Percentiles rank a stretch among this genome's conserved stretches.
These are phyloP conservation scores for Nilaparvata lugens DNA, from an alignment of 1,140 invertebrate species.

Conservation along the genomic window DNA sequence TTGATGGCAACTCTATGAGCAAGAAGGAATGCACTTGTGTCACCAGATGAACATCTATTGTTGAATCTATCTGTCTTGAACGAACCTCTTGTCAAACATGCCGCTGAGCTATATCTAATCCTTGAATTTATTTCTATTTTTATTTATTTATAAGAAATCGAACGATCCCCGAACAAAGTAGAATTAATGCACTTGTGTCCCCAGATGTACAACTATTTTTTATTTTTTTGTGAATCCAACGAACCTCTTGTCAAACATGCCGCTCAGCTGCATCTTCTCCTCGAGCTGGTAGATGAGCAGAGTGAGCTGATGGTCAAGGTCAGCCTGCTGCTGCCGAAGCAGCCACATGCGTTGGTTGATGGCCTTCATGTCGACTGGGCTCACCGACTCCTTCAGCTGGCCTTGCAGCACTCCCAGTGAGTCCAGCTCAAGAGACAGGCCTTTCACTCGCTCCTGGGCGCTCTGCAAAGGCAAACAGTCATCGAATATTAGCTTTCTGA, in stretches of 20 bases:
- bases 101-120: too few species aligned
- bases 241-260: slow-evolving; percentile 56
- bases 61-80: too few species aligned
- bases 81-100: too few species aligned
- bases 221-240: slow-evolving; percentile 10
- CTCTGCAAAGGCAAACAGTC: slow-evolving; percentile 1
- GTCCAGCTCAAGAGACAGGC: slow-evolving; percentile 29
- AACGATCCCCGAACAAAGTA: too few species aligned
- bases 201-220: too few species aligned
- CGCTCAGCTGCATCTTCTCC: slow-evolving; percentile 60
- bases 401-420: slow-evolving; percentile 60
- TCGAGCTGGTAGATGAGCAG: slow-evolving; percentile 62
- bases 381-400: slow-evolving; percentile 73
- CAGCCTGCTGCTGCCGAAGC: slow-evolving; percentile 64
- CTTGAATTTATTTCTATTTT: too few species aligned
- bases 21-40: too few species aligned
- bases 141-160: too few species aligned
- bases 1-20: too few species aligned
- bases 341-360: slow-evolving; percentile 67
- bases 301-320: slow-evolving; percentile 67
- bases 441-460: slow-evolving; percentile 9
- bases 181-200: too few species aligned
- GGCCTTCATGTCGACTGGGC: slow-evolving; percentile 75
- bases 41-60: too few species aligned
- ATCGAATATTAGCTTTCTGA: too few species aligned